These are phyloP conservation scores for Drymodes brunneopygia DNA, from an alignment of 2,113 vertebrate genomes.

Conservation along the genomic window DNA sequence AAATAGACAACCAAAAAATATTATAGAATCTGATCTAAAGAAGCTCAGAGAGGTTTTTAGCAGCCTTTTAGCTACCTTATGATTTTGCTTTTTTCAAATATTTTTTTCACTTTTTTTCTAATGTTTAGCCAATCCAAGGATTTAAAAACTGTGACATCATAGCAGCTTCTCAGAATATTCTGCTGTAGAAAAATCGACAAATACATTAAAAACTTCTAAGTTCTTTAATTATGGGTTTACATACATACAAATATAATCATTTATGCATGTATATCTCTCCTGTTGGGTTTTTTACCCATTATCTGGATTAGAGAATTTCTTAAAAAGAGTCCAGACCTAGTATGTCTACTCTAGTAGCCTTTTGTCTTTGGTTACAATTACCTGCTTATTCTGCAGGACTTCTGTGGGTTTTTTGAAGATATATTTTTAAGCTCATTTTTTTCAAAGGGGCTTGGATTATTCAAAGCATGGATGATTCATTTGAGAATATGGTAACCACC, in stretches of 20 bases:
- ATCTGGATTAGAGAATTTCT: background rate
- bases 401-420: background rate
- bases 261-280: background rate
- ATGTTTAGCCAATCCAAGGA: background rate
- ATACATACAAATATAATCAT: background rate
- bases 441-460: background rate
- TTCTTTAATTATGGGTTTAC: background rate
- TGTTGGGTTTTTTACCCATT: background rate
- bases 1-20: background rate
- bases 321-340: background rate
- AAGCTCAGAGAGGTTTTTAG: background rate
- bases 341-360: background rate
- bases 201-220: background rate
- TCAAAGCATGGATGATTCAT: background rate
- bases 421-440: background rate
- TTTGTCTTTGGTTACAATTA: background rate
- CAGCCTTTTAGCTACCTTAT: background rate
- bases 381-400: background rate
- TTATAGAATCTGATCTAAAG: background rate
- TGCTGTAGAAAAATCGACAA: background rate
- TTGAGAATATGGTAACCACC: background rate
- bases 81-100: background rate
- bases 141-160: background rate
- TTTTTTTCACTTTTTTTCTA: background rate
- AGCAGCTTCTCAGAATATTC: background rate